Evolutionary conservation across 1,140 invertebrate species (phyloP).

Genomic region (Agrypnia vestita): DNA sequence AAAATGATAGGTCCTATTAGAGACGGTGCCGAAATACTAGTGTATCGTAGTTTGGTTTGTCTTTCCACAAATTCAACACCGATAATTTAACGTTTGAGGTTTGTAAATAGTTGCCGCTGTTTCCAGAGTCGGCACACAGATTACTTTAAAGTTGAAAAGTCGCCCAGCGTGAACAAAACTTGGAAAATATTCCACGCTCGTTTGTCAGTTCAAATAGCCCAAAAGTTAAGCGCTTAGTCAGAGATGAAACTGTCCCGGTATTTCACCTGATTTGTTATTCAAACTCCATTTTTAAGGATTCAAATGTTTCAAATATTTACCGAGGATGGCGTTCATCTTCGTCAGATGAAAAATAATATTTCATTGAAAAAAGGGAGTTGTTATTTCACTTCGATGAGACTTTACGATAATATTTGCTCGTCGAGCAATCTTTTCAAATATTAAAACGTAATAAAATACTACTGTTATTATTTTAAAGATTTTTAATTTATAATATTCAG

Average conservation of each 20-base stretch:
- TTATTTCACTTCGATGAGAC: too few relatives aligned
- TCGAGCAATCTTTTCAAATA: too few relatives aligned
- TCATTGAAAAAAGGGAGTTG: too few relatives aligned
- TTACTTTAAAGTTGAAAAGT: slow-evolving; percentile 42
- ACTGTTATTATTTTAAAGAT: too few relatives aligned
- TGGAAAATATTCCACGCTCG: slow-evolving; percentile 38
- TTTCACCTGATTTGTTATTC: slow-evolving; percentile 30
- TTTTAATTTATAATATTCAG: too few relatives aligned
- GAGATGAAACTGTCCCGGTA: background rate
- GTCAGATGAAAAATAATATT: too few relatives aligned
- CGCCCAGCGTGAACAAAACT: slow-evolving; percentile 35
- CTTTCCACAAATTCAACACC: background rate
- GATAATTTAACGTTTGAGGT: slow-evolving; percentile 39
- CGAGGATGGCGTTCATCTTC: background rate
- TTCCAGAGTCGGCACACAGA: slow-evolving; percentile 23
- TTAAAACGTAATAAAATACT: too few relatives aligned
- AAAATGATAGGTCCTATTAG: too few relatives aligned
- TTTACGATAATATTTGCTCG: too few relatives aligned
- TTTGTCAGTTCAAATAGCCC: slow-evolving; percentile 34
- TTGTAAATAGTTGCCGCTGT: slow-evolving; percentile 40
- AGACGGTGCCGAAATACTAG: background rate
- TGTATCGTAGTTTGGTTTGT: background rate
- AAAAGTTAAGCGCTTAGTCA: slow-evolving; percentile 31
- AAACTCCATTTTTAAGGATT: background rate
- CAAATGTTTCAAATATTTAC: background rate